These are phyloP conservation scores for Psylliodes chrysocephalus DNA, from an alignment of 2,888 invertebrate genomes.

Conservation along the genomic window DNA sequence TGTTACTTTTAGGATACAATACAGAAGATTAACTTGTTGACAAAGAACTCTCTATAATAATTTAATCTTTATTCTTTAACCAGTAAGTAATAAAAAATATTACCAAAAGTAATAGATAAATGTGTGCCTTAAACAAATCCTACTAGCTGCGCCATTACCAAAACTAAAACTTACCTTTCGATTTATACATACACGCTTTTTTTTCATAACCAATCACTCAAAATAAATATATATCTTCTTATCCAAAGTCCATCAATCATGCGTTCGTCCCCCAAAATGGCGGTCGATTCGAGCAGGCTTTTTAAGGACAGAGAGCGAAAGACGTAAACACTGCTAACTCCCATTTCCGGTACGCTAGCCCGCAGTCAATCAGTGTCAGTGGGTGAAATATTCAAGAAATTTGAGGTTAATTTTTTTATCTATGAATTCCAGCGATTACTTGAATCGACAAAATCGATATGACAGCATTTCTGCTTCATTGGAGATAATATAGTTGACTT, in stretches of 20 bases:
- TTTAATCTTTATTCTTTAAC: neutral
- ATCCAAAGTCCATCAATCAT: conserved; percentile 6
- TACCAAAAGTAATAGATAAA: neutral
- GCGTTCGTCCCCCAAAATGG: conserved; percentile 6
- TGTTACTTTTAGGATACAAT: conserved; percentile 4
- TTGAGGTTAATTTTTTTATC: no score
- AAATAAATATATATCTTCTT: conserved; percentile 9
- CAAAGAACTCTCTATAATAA: neutral
- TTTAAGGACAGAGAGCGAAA: neutral
- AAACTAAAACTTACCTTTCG: no score
- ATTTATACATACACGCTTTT: conserved; percentile 5
- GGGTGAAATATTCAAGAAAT: neutral
- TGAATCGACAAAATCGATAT: no score
- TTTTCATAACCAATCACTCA: conserved; percentile 10
- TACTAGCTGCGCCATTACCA: neutral
- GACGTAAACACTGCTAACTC: neutral
- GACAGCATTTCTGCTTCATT: no score
- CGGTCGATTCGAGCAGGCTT: neutral
- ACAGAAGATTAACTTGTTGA: conserved; percentile 7
- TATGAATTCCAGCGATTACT: no score
- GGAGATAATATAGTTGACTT: no score
- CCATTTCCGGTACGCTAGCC: neutral
- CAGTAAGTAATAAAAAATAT: neutral
- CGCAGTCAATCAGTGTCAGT: neutral
- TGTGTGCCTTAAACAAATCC: neutral